phyloP scores from a whole-genome alignment of 2,888 invertebrate genomes.

The Tolmerus cingulatus region DNA sequence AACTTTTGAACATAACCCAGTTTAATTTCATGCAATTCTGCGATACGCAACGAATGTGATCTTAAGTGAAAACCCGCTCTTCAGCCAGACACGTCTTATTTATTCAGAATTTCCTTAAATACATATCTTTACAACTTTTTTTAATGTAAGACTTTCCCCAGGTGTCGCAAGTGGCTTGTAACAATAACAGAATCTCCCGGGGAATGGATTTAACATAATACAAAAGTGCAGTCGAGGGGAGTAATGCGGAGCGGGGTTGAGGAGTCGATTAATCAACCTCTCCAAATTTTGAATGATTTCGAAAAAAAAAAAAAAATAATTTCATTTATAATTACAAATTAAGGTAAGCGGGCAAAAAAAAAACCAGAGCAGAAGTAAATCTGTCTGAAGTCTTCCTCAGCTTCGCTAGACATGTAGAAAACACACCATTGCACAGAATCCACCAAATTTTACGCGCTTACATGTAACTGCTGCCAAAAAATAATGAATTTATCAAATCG shows the following conservation, averaged over 20 bases:
- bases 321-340: background rate
- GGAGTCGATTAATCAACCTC: background rate
- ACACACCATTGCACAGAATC: background rate
- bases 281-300: background rate
- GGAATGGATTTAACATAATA: slow-evolving; percentile 3
- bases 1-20: no score
- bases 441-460: background rate
- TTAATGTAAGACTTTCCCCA: background rate
- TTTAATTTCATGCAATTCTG: background rate
- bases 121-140: slow-evolving; percentile 41
- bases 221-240: background rate
- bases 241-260: background rate
- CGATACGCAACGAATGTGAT: background rate
- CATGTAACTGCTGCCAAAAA: background rate
- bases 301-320: background rate
- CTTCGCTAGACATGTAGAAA: background rate
- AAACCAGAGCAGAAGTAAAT: background rate
- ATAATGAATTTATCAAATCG: background rate
- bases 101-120: slow-evolving; percentile 40
- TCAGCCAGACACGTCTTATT: slow-evolving; percentile 28
- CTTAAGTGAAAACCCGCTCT: background rate
- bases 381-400: background rate
- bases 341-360: background rate
- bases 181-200: slow-evolving; percentile 4
- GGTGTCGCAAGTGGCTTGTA: slow-evolving; percentile 2